phyloP scores from a whole-genome alignment of 2,888 invertebrate genomes.

The Drosophila anomelani region DNA sequence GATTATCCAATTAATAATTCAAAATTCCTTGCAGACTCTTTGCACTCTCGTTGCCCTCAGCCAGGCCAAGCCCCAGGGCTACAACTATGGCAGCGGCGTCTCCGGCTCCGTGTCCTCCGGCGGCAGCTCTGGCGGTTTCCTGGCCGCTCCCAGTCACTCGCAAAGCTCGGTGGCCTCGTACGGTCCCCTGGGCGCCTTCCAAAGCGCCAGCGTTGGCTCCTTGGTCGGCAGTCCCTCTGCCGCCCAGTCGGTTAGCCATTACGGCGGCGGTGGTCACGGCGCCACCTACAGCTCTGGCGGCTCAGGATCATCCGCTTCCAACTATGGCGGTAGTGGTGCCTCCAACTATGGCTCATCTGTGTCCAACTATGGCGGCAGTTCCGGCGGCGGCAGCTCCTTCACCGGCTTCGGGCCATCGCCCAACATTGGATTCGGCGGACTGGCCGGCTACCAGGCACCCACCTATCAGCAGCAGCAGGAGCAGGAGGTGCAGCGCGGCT shows the following conservation, averaged over 20 bases:
- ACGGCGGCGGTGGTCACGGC: slow-evolving; percentile 21
- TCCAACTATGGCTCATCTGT: slow-evolving; percentile 17
- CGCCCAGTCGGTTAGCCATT: slow-evolving; percentile 13
- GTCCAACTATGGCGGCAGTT: slow-evolving; percentile 27
- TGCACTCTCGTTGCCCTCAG: slow-evolving; percentile 64
- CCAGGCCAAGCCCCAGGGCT: slow-evolving; percentile 78
- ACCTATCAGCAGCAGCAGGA: slow-evolving; percentile 59
- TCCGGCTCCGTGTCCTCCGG: slow-evolving; percentile 60
- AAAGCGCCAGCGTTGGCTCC: slow-evolving; percentile 65
- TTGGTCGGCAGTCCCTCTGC: slow-evolving; percentile 43
- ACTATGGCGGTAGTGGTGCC: background rate
- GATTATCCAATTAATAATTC: background rate
- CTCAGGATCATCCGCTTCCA: slow-evolving; percentile 19
- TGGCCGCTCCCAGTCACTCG: slow-evolving; percentile 53
- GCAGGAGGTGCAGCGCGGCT: slow-evolving; percentile 60
- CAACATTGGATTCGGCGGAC: slow-evolving; percentile 62
- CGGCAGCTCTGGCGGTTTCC: slow-evolving; percentile 29
- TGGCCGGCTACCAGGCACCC: slow-evolving; percentile 63
- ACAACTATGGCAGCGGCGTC: slow-evolving; percentile 76
- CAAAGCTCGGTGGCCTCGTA: slow-evolving; percentile 56
- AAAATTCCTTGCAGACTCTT: slow-evolving; percentile 57
- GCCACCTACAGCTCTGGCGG: slow-evolving; percentile 26
- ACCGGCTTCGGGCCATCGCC: slow-evolving; percentile 58
- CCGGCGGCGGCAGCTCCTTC: slow-evolving; percentile 30
- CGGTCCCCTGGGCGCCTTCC: slow-evolving; percentile 66